Base-by-base conservation (phyloP, 1,140 invertebrate genomes). In the Cataglyphis hispanica region DNA sequence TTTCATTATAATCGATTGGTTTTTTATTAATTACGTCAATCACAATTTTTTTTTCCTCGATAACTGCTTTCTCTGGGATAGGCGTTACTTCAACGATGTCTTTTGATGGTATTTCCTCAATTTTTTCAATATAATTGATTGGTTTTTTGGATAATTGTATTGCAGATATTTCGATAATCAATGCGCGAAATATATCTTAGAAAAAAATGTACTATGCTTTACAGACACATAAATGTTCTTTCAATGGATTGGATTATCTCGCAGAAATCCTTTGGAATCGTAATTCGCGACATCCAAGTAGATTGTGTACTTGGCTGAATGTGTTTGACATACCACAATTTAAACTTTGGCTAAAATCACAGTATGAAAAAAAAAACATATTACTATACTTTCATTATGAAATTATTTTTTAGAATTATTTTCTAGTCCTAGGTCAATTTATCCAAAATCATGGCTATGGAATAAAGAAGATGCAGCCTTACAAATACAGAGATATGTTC, bases 371-470 rank as follows among this genome's bases (percentile, higher is more conserved):
- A n/a, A 31, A 76, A 19, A 31, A 67, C 16, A n/a, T 37, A 13
- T 16, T 7, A 11, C 0, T 11, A 7, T 25, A 50, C 1, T 5
- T 50, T 50, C 6, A 4, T 50, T 5, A 50, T 5, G 4, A 16
- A 70, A 37, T 34, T 11, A 19, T 40, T 13, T 40, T 25, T 46
- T 27, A 58, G 4, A 43, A 69, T 58, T 11, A 22, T 25, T 50
- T n/a, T 56, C 8, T 25, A 87, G 80, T 67, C 64, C 76, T 50
- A 77, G 89, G 19, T 60, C 74, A 22, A 95, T 93, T 84, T 96
- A 95, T 90, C 96, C 96, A 1, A 95, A 96, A 83, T 96, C 96
- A 0, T 96, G 95, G 94, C 90, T 96, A 22, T 96, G 95, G 95
- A 95, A 94, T 2, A 95, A 95, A 85, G 94, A 96, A 0, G 94